A percentile compares a stretch with the other conserved stretches of the same genome.
These are phyloP conservation scores for Diplodus sargus DNA, from an alignment of 2,797 vertebrate genomes.

Conservation along the genomic window DNA sequence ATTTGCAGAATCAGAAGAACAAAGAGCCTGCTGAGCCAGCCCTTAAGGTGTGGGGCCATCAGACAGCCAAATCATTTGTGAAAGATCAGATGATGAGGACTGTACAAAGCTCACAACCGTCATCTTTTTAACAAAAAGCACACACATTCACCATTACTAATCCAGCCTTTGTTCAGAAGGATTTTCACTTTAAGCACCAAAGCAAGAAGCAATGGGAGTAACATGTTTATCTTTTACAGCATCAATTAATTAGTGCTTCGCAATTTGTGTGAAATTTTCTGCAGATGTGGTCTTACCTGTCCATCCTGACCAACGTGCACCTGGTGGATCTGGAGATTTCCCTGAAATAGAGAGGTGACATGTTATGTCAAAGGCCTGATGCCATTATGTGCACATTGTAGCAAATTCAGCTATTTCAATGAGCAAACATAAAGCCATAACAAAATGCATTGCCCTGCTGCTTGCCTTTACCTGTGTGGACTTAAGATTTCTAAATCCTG, in stretches of 20 bases:
- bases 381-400: background rate
- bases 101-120: background rate
- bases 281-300: constrained; percentile 88
- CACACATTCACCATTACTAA: background rate
- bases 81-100: constrained; percentile 4
- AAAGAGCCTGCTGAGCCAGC: constrained; percentile 5
- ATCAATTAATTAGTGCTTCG: background rate
- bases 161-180: background rate
- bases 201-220: background rate
- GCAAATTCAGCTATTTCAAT: constrained; percentile 1
- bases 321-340: constrained; percentile 98
- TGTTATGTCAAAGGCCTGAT: constrained; percentile 31
- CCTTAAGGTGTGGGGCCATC: background rate
- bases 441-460: background rate
- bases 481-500: background rate
- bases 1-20: background rate
- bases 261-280: background rate
- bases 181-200: constrained; percentile 1
- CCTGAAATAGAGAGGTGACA: constrained; percentile 84
- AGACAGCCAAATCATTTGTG: constrained; percentile 10
- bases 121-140: background rate
- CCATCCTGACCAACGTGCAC: constrained; percentile 98
- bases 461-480: background rate
- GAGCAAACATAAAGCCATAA: background rate
- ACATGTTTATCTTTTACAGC: background rate